Percentiles rank a stretch among this genome's conserved stretches.
phyloP scores from a whole-genome alignment of 2,888 invertebrate species.

The Xestia c-nigrum region DNA sequence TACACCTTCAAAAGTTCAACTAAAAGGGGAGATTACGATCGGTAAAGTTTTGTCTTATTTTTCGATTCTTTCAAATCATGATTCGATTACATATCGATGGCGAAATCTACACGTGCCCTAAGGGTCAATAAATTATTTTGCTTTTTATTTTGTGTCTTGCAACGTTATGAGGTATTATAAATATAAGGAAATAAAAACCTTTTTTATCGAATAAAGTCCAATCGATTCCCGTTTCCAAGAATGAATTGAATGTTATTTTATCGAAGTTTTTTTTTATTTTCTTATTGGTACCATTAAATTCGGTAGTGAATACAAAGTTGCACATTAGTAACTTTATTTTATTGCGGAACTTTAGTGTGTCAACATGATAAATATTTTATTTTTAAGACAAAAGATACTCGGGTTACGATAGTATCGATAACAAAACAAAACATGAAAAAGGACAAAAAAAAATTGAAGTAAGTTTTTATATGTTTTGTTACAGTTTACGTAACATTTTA shows the following conservation, averaged over 20 bases:
- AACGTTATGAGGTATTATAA: slow-evolving; percentile 49
- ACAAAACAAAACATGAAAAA: slow-evolving; percentile 8
- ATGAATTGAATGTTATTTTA: slow-evolving; percentile 46
- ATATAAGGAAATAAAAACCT: slow-evolving; percentile 45
- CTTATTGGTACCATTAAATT: slow-evolving; percentile 47
- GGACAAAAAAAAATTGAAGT: background rate
- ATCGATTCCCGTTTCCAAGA: slow-evolving; percentile 55
- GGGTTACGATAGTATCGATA: slow-evolving; percentile 1
- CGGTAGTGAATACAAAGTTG: slow-evolving; percentile 52
- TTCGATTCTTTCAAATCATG: slow-evolving; percentile 22
- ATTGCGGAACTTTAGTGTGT: slow-evolving; percentile 45
- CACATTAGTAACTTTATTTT: slow-evolving; percentile 57
- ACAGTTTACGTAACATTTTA: background rate
- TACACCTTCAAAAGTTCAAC: background rate
- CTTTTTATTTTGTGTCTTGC: slow-evolving; percentile 45
- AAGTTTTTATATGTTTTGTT: background rate
- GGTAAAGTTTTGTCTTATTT: slow-evolving; percentile 15
- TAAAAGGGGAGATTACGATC: slow-evolving; percentile 6
- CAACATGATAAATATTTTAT: slow-evolving; percentile 42
- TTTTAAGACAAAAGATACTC: slow-evolving; percentile 26
- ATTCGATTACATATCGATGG: slow-evolving; percentile 48
- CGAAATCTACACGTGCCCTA: slow-evolving; percentile 41
- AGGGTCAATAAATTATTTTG: slow-evolving; percentile 44
- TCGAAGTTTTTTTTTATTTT: slow-evolving; percentile 37
- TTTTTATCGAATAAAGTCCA: slow-evolving; percentile 39